Evolutionary conservation across 1,140 invertebrate genomes (phyloP).

Genomic region (Drosophila cardini): DNA sequence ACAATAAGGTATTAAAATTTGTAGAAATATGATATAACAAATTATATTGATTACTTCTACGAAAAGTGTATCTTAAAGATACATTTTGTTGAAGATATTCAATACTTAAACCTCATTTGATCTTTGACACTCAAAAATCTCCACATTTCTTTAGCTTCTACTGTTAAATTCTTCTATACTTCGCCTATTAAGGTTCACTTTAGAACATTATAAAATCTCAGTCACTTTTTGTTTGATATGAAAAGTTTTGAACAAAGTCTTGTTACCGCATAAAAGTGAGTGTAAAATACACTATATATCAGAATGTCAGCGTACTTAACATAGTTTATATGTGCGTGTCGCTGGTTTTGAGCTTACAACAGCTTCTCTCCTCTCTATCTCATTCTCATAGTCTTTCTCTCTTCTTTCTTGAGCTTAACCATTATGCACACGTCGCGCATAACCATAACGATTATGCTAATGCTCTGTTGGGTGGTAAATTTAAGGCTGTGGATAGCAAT

Average conservation of each 20-base stretch:
- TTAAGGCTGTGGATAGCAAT: neutral
- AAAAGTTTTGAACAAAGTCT: neutral
- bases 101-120: no score
- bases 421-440: conserved; percentile 82
- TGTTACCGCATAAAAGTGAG: conserved; percentile 8
- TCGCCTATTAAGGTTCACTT: no score
- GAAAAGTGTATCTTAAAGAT: no score
- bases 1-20: neutral
- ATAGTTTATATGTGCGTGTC: conserved; percentile 70
- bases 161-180: no score
- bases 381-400: no score
- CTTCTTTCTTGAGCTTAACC: conserved; percentile 27
- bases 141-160: no score
- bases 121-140: neutral
- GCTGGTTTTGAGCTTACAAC: conserved; percentile 5
- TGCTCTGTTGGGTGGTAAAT: conserved; percentile 42
- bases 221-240: neutral
- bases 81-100: no score
- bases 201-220: neutral
- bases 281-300: conserved; percentile 67
- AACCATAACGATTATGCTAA: conserved; percentile 83
- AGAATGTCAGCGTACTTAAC: conserved; percentile 80
- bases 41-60: no score
- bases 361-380: neutral
- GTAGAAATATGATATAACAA: no score